Conservation (phyloP, 2,113 vertebrate species). For the Myotis brandtii region DNA sequence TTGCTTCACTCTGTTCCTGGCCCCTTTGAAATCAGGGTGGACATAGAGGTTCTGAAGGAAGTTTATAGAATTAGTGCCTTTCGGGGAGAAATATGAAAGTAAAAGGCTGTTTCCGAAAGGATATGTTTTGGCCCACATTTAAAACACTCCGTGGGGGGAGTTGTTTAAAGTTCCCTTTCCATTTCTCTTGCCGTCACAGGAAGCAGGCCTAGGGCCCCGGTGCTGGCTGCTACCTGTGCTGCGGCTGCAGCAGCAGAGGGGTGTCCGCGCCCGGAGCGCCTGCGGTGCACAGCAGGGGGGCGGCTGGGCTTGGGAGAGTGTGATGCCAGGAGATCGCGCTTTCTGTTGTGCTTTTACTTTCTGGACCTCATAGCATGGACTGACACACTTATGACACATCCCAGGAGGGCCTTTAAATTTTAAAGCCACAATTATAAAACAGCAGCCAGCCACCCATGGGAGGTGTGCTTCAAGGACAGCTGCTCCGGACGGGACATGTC, state of each 20-base stretch:
- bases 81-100: constrained; percentile 52
- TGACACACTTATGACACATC: constrained; percentile 88
- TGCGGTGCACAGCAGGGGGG: constrained; percentile 78
- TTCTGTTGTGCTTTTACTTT: constrained; percentile 84
- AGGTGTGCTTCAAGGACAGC: constrained; percentile 88
- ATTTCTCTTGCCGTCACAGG: background rate
- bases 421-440: constrained; percentile 92
- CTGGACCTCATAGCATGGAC: constrained; percentile 85
- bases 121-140: constrained; percentile 45
- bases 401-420: constrained; percentile 89
- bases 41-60: background rate
- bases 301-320: constrained; percentile 75
- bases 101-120: constrained; percentile 56
- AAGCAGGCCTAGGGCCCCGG: constrained; percentile 37
- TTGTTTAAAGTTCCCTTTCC: constrained; percentile 63
- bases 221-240: constrained; percentile 79
- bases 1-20: background rate
- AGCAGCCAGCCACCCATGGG: constrained; percentile 86
- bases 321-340: constrained; percentile 78
- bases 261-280: background rate
- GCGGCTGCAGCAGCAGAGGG: background rate
- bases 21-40: background rate
- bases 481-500: constrained; percentile 85
- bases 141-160: background rate
- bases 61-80: constrained; percentile 31